Evolutionary conservation across 2,888 invertebrate species (phyloP), one percentile per base, ranked within the genome.

Genomic region (Calameuta idolon): DNA sequence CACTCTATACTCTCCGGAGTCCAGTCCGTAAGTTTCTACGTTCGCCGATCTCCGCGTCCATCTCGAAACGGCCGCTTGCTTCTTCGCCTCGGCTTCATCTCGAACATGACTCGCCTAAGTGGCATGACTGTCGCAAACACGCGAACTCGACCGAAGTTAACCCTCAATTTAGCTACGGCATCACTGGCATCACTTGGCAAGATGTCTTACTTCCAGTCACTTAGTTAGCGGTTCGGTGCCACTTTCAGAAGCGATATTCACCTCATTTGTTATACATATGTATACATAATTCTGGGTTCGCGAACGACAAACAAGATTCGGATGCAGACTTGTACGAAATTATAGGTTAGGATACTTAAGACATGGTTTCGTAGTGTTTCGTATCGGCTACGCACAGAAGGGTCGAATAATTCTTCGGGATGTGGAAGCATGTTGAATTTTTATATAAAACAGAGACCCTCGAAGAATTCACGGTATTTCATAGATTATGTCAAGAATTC

Each of bases 41-140:
- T 69, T 30, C 69, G 15, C 69, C 31, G 69, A 69, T 30, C 33
- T 33, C 30, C 15, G 69, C 69, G 69, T 69, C 11, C 69, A 33
- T 69, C 69, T 69, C 69, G 69, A 40, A 40, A 40, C 40, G 40
- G 40, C 15, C 40, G 40, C 15, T 76, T 71, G 74, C 75, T n/a
- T 55, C 73, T 55, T 75, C 74, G 69, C 75, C 76, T 77, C 40
- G 69, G 75, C 69, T 76, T 31, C 69, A 69, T 76, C 69, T 77
- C 78, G 30, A 69, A 68, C 34, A 73, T 9, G 71, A 76, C 37
- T 77, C 73, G 34, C 69, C 84, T 85, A 87, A 83, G 84, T 82
- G 85, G 86, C 84, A 85, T 83, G 85, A 87, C 85, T 87, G 86
- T 87, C 85, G 85, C 87, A 83, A 87, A 85, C 86, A 86, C 83